Percentiles rank a stretch among this genome's conserved stretches.
Evolutionary conservation across 2,797 vertebrate genomes (phyloP).

Genomic region (Falco naumanni): DNA sequence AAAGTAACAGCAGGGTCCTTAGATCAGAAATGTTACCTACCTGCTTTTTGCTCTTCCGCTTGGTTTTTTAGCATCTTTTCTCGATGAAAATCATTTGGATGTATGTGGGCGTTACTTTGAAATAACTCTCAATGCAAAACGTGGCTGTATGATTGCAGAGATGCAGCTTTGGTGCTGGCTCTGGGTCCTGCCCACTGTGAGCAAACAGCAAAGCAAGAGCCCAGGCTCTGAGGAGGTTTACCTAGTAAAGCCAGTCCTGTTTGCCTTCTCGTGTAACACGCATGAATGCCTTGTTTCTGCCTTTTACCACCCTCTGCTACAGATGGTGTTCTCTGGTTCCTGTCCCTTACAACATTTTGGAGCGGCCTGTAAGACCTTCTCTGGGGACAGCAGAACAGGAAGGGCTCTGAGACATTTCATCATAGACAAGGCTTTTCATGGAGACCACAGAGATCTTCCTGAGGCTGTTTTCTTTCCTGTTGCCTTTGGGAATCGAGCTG

Average conservation of each 20-base stretch:
- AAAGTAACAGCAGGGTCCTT: neutral
- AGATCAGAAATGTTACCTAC: neutral
- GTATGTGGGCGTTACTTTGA: neutral
- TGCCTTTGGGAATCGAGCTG: neutral
- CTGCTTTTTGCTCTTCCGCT: neutral
- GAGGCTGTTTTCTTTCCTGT: neutral
- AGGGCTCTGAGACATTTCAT: neutral
- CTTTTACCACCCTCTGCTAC: neutral
- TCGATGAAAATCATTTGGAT: neutral
- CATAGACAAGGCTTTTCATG: neutral
- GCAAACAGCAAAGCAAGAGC: neutral
- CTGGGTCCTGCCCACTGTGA: neutral
- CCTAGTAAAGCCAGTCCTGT: neutral
- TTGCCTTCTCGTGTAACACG: neutral
- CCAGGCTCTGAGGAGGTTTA: neutral
- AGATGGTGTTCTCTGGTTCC: neutral
- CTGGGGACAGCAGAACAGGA: neutral
- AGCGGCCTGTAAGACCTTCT: neutral
- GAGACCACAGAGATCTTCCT: neutral
- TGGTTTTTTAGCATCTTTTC: neutral
- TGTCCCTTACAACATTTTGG: neutral
- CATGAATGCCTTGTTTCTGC: neutral
- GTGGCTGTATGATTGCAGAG: neutral
- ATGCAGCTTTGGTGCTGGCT: neutral
- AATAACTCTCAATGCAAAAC: neutral